Evolutionary conservation across 2,113 vertebrate genomes (phyloP).

Genomic region (Panthera tigris): DNA sequence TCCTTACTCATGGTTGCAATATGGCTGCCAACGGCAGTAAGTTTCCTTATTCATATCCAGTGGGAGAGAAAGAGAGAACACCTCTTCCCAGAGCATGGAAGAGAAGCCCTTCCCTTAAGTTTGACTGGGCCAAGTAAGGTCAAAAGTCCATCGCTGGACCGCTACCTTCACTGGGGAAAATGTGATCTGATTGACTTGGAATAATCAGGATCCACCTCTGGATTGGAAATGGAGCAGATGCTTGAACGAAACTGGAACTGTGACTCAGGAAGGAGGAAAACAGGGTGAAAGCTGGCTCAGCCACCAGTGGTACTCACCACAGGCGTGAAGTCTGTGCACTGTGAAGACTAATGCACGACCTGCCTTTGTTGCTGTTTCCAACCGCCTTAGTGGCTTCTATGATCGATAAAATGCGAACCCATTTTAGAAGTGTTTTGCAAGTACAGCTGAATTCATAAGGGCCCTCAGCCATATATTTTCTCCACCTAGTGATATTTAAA

Average conservation of each 20-base stretch:
- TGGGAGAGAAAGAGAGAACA: not conserved
- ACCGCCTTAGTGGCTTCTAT: not conserved
- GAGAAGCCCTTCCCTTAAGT: not conserved
- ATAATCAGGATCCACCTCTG: not conserved
- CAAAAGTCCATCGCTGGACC: not conserved
- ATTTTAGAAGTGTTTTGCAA: not conserved
- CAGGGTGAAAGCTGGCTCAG: not conserved
- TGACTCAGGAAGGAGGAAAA: not conserved
- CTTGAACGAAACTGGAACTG: not conserved
- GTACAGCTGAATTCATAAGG: not conserved
- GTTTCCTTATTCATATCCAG: not conserved
- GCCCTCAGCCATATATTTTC: not conserved
- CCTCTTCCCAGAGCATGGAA: not conserved
- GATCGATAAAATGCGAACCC: not conserved
- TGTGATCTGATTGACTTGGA: not conserved
- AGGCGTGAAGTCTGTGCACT: not conserved
- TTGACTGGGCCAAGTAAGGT: not conserved
- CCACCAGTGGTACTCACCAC: accelerated
- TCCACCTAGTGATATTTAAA: not conserved
- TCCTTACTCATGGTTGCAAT: not conserved
- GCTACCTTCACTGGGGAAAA: not conserved
- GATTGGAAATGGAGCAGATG: not conserved
- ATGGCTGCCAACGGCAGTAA: not conserved
- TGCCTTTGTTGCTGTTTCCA: not conserved
- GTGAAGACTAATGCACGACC: not conserved